phyloP scores from a whole-genome alignment of 1,140 invertebrate genomes.

The Armadillidium nasatum region DNA sequence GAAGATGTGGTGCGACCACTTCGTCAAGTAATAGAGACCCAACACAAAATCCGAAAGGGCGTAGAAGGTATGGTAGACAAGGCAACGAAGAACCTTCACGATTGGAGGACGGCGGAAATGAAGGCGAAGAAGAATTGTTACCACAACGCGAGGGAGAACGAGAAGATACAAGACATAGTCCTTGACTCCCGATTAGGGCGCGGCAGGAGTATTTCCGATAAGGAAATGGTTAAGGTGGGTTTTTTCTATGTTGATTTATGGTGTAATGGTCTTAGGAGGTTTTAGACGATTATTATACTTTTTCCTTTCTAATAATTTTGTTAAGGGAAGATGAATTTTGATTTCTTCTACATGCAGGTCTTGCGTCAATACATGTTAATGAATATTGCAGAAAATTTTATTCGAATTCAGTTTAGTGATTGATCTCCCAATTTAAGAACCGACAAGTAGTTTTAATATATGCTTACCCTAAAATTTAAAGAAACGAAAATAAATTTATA shows the following conservation, averaged over 20 bases:
- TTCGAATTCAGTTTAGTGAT: no score
- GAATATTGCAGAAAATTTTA: no score
- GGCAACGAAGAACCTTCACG: conserved; percentile 69
- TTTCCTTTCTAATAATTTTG: no score
- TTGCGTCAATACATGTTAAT: no score
- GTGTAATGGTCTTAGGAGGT: neutral
- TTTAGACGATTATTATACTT: no score
- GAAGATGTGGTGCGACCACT: conserved; percentile 88
- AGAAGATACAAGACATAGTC: conserved; percentile 71
- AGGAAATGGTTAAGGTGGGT: conserved; percentile 60
- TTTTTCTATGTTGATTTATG: neutral
- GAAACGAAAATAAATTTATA: no score
- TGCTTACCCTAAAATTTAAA: no score
- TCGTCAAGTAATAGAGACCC: conserved; percentile 61
- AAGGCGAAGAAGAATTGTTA: conserved; percentile 80
- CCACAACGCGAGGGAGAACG: conserved; percentile 73
- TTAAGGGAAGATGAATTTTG: no score
- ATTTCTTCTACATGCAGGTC: no score
- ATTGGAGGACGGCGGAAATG: conserved; percentile 76
- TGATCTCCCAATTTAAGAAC: no score
- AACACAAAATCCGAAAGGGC: conserved; percentile 66
- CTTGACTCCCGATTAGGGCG: conserved; percentile 50
- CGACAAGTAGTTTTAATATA: no score
- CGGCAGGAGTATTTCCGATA: conserved; percentile 57
- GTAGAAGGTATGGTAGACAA: conserved; percentile 83